Evolutionary conservation across 2,113 vertebrate species (phyloP).

Genomic region (Cercopithecus mona): DNA sequence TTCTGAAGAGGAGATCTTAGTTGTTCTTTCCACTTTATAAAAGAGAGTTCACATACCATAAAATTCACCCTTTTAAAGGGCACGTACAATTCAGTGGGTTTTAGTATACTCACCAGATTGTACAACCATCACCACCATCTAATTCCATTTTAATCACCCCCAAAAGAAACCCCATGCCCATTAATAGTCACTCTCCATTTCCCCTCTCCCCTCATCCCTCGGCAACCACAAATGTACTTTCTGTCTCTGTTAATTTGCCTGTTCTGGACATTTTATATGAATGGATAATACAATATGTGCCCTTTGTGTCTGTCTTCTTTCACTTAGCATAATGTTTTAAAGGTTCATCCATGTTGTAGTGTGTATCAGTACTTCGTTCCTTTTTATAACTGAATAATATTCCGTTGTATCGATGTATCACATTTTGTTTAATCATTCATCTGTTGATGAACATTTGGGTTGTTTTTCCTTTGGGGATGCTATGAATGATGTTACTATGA

Average conservation of each 20-base stretch:
- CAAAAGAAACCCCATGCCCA: neutral
- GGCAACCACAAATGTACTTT: neutral
- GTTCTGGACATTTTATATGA: neutral
- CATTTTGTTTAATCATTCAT: neutral
- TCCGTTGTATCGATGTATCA: neutral
- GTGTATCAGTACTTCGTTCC: neutral
- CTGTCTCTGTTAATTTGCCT: neutral
- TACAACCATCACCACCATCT: neutral
- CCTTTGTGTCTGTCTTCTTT: neutral
- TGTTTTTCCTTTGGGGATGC: neutral
- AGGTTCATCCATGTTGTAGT: neutral
- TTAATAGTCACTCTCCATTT: neutral
- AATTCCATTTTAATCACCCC: neutral
- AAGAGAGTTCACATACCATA: conserved; percentile 11
- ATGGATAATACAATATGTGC: neutral
- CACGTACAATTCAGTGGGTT: neutral
- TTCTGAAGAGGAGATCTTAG: neutral
- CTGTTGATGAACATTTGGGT: neutral
- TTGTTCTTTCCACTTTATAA: neutral
- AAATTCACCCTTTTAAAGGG: neutral
- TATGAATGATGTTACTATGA: neutral
- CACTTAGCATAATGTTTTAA: neutral
- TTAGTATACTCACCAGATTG: neutral
- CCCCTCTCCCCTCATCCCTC: neutral
- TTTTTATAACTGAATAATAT: neutral